These are phyloP conservation scores for Fopius arisanus DNA, from an alignment of 1,140 invertebrate genomes.

Conservation along the genomic window DNA sequence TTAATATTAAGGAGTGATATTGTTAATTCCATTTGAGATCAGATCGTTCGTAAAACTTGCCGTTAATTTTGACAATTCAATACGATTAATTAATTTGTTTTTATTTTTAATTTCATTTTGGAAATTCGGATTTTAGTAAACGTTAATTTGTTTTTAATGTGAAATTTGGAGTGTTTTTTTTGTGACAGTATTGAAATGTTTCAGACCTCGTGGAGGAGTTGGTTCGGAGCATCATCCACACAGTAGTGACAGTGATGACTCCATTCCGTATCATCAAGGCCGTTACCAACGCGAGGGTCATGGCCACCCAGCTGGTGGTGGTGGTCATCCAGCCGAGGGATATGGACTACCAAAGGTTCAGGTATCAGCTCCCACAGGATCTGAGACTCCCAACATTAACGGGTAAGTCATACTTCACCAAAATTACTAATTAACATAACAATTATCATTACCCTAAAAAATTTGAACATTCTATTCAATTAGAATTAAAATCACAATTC, in stretches of 20 bases:
- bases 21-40: too few species aligned
- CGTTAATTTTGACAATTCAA: too few species aligned
- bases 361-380: constrained; percentile 51
- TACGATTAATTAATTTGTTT: too few species aligned
- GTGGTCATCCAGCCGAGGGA: constrained; percentile 37
- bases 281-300: constrained; percentile 36
- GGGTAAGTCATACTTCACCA: constrained; percentile 46
- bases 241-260: constrained; percentile 60
- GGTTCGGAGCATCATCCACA: constrained; percentile 54
- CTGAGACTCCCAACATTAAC: constrained; percentile 51
- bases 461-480: too few species aligned
- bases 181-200: constrained; percentile 33
- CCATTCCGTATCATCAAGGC: constrained; percentile 41
- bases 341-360: constrained; percentile 56
- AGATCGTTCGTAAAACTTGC: too few species aligned
- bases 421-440: too few species aligned
- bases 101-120: too few species aligned
- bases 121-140: too few species aligned
- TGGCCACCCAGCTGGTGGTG: constrained; percentile 43
- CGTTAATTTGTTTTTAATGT: too few species aligned
- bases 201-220: constrained; percentile 56
- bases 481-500: too few species aligned
- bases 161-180: not conserved
- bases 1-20: too few species aligned
- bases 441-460: not conserved